phyloP scores from a whole-genome alignment of 37 sponge, comb jelly and placozoan genomes.

The Cladorhizidae sp. region DNA sequence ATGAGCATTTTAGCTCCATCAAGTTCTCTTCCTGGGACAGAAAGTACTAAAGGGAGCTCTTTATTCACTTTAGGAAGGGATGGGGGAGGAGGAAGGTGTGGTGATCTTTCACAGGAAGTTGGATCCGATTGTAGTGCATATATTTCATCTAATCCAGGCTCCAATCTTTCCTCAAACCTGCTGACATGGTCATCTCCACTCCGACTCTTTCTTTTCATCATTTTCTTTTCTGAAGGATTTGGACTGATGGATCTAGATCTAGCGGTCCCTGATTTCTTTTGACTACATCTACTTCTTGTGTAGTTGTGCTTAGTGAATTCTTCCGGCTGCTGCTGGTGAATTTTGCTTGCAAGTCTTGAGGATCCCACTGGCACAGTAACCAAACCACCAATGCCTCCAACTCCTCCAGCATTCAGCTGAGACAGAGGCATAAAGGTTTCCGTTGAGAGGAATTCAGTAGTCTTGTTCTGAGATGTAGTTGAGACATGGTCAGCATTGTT shows the following conservation, averaged over 20 bases:
- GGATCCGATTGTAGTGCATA: background rate
- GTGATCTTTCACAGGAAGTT: too few species aligned
- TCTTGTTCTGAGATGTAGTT: background rate
- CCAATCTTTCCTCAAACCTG: background rate
- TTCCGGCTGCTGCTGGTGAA: too few species aligned
- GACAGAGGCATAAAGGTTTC: slow-evolving; percentile 38
- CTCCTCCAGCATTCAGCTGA: slow-evolving; percentile 14
- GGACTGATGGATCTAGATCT: slow-evolving; percentile 9
- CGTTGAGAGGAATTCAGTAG: slow-evolving; percentile 25
- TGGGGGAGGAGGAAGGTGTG: too few species aligned
- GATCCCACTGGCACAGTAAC: too few species aligned
- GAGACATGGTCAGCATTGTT: background rate
- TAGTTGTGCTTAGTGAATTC: background rate
- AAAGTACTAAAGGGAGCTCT: background rate
- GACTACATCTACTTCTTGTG: background rate
- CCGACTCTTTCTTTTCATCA: background rate
- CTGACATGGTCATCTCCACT: background rate
- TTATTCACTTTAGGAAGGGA: background rate
- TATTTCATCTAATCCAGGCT: background rate
- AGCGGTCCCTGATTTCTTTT: background rate
- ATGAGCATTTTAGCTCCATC: slow-evolving; percentile 26
- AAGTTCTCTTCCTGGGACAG: slow-evolving; percentile 14
- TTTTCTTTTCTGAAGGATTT: slow-evolving; percentile 2
- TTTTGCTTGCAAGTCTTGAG: too few species aligned
- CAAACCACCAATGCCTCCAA: background rate